These are phyloP conservation scores for Drosophila cognata DNA, from an alignment of 2,888 invertebrate genomes.

Conservation along the genomic window DNA sequence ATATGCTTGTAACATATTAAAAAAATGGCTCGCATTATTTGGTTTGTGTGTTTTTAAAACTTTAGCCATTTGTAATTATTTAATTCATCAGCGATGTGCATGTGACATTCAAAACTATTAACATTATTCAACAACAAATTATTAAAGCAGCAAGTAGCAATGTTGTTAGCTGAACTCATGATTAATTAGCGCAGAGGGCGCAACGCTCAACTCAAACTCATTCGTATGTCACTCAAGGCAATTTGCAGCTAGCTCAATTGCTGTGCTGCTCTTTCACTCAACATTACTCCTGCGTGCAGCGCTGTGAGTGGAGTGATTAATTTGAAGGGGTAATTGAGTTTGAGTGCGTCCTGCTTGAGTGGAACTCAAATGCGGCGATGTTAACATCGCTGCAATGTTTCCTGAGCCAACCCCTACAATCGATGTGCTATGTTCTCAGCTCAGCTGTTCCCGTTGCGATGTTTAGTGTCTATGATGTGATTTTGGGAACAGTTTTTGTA, in stretches of 20 bases:
- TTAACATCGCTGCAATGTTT: conserved; percentile 30
- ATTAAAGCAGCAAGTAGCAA: conserved; percentile 19
- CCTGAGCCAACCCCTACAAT: conserved; percentile 6
- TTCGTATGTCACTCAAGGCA: conserved; percentile 9
- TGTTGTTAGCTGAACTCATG: conserved; percentile 40
- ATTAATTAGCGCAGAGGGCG: conserved; percentile 68
- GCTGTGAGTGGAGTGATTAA: conserved; percentile 29
- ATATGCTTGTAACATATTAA: conserved; percentile 56
- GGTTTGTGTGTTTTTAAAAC: conserved; percentile 32
- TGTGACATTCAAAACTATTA: conserved; percentile 14
- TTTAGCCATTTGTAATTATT: conserved; percentile 42
- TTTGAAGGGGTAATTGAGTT: conserved; percentile 46
- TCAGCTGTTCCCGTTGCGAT: conserved; percentile 22
- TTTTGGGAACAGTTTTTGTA: conserved; percentile 48
- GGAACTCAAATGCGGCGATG: conserved; percentile 29
- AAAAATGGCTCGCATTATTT: conserved; percentile 50
- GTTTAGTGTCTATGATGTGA: conserved; percentile 21
- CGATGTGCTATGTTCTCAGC: not conserved
- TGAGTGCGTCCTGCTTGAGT: conserved; percentile 47
- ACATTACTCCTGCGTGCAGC: conserved; percentile 32
- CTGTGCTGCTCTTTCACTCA: conserved; percentile 31
- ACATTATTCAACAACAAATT: conserved; percentile 9
- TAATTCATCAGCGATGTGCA: conserved; percentile 12
- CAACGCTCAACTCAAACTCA: conserved; percentile 2
- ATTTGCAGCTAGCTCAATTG: conserved; percentile 2